These are phyloP conservation scores for Polyommatus icarus DNA, from an alignment of 2,888 invertebrate species.

Conservation along the genomic window DNA sequence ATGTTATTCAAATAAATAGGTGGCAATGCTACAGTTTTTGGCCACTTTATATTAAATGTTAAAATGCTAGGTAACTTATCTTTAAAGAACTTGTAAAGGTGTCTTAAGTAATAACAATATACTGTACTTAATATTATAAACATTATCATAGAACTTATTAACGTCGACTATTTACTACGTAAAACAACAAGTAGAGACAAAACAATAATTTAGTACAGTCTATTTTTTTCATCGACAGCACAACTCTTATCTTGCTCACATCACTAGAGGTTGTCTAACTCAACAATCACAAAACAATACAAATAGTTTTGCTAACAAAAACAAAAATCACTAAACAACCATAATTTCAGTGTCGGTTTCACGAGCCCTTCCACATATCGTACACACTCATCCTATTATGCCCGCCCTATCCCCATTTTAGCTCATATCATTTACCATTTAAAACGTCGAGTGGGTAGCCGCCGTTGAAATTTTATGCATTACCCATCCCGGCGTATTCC, in stretches of 20 bases:
- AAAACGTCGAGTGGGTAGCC: slow-evolving; percentile 43
- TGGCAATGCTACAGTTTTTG: neutral
- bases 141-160: neutral
- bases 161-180: too few species aligned
- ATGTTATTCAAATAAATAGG: neutral
- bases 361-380: slow-evolving; percentile 36
- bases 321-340: slow-evolving; percentile 5
- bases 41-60: too few species aligned
- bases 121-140: neutral
- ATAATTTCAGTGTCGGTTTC: slow-evolving; percentile 36
- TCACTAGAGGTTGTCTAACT: neutral
- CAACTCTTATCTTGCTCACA: neutral
- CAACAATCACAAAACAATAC: neutral
- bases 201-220: neutral
- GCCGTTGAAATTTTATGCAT: slow-evolving; percentile 50
- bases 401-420: slow-evolving; percentile 41
- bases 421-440: slow-evolving; percentile 43
- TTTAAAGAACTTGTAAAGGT: too few species aligned
- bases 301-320: neutral
- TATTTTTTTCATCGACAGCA: neutral
- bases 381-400: slow-evolving; percentile 40
- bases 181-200: neutral
- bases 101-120: too few species aligned
- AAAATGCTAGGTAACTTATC: too few species aligned
- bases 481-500: slow-evolving; percentile 43